Base-by-base conservation (phyloP, 2,113 vertebrate genomes). In the Eidolon helvum region DNA sequence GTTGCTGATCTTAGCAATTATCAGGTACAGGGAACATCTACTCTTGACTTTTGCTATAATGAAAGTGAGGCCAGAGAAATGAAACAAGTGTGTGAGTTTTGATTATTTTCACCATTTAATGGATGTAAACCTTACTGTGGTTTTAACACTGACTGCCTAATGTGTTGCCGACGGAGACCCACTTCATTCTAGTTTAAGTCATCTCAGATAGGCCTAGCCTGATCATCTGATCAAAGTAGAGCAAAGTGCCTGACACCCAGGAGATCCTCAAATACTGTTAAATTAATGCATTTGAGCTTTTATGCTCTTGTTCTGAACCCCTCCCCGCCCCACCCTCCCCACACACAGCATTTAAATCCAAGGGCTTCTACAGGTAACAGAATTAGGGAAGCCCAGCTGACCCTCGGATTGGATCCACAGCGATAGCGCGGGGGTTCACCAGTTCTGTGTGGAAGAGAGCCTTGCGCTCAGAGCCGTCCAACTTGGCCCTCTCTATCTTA, bases 371-470 rank as follows among this genome's bases (percentile, higher is more conserved):
- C 48, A 50, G 48, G 30, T 28, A 57, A 78, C 2, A 66, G 66
- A 82, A 38, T 28, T 9, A 74, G 71, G 90, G 28, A 74, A 85
- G 40, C 38, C 71, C 71, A 5, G 82, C 98, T 98, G 98, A 99
- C 99, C 99, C 99, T 59, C 98, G 98, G 65, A 98, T 98, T 0
- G 99, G 99, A 79, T 99, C 99, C 98, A 99, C 99, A 0, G 99
- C 85, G 90, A 99, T 99, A 97, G 99, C 99, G 0, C 99, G 98
- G 1, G 99, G 99, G 96, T 99, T 99, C 97, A 99, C 99, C 24
- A 99, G 97, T 50, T 99, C 99, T 0, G 97, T 98, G 98, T 99
- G 91, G 26, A 99, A 99, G 90, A 99, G 99, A 71, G 98, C 99
- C 28, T 75, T 97, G 10, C 99, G 98, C 66, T 98, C 98, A 0